Base-by-base conservation (phyloP, 2,888 invertebrate genomes). In the Campoletis raptor region DNA sequence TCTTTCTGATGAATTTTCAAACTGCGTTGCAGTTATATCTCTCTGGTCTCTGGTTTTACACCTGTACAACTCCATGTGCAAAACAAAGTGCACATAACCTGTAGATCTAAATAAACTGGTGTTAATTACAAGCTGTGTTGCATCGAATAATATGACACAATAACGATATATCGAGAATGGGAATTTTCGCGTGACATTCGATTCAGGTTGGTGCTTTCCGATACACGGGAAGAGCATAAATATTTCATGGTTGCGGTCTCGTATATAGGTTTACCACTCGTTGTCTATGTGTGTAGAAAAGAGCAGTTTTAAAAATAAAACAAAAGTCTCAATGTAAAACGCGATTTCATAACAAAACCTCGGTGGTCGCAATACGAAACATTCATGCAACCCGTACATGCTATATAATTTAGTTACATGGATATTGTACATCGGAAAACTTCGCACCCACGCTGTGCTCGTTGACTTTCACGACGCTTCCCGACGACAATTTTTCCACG, bases 201-300 rank as follows among this genome's bases (percentile, higher is more conserved):
- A 81, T 52, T 42, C 81, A 54, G 37, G 66, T 61, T 72, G 52
- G 37, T 45, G 80, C 70, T 81, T 83, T 83, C 74, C 64, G 67
- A 85, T 86, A 85, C 87, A 88, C 88, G 90, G 88, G 88, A 57
- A 90, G 89, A 89, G 87, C 90, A 92, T 92, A 92, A 93, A 93
- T 93, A 92, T 92, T 93, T 92, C 91, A 92, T 91, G 89, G 89
- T 88, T 80, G 73, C 76, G 83, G 48, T 72, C 73, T 52, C 37
- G 72, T 52, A 64, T 52, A 64, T 45, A 37, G n/a, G 30, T 70
- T 37, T 45, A 82, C 42, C 45, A 18, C 66, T 12, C 48, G 30
- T 78, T 84, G 15, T 61, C 70, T 48, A 45, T 45, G 12, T 54
- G 45, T 18, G 4, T n/a, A 67, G 24, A 36, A 40, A 42, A 42